Evolutionary conservation across 1,140 invertebrate species (phyloP).

Genomic region (Paraescarpia echinospica): DNA sequence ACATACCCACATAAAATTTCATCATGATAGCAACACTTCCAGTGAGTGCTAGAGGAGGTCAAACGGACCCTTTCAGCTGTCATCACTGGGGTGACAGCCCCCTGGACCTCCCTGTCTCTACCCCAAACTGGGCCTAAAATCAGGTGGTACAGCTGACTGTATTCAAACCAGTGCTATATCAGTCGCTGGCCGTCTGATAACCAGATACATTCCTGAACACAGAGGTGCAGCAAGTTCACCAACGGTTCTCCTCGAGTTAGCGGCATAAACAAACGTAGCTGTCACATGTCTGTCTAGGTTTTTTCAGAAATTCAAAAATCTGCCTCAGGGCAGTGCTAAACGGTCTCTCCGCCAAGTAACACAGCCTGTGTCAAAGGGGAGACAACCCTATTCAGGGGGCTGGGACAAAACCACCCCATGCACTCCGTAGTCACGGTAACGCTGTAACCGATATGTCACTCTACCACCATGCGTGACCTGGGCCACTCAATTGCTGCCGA

Average conservation of each 20-base stretch:
- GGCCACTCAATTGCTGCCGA: neutral
- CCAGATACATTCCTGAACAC: neutral
- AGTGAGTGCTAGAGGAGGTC: neutral
- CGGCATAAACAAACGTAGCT: neutral
- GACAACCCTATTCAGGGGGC: neutral
- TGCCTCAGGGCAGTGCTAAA: neutral
- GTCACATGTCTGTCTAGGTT: neutral
- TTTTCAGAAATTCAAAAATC: neutral
- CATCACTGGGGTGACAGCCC: neutral
- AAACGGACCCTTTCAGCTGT: neutral
- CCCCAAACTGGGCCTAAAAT: neutral
- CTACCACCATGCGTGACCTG: neutral
- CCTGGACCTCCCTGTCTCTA: neutral
- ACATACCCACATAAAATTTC: neutral
- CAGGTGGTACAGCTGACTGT: neutral
- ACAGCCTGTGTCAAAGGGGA: neutral
- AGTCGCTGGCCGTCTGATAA: neutral
- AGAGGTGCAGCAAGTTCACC: neutral
- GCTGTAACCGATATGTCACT: neutral
- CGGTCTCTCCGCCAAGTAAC: neutral
- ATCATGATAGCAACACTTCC: neutral
- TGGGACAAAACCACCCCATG: neutral
- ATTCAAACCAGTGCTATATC: neutral
- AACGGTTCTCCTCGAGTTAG: neutral
- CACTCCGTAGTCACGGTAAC: neutral